Evolutionary conservation across 2,113 vertebrate species (phyloP), one percentile per base, ranked within the genome.

Genomic region (Colinus virginianus): DNA sequence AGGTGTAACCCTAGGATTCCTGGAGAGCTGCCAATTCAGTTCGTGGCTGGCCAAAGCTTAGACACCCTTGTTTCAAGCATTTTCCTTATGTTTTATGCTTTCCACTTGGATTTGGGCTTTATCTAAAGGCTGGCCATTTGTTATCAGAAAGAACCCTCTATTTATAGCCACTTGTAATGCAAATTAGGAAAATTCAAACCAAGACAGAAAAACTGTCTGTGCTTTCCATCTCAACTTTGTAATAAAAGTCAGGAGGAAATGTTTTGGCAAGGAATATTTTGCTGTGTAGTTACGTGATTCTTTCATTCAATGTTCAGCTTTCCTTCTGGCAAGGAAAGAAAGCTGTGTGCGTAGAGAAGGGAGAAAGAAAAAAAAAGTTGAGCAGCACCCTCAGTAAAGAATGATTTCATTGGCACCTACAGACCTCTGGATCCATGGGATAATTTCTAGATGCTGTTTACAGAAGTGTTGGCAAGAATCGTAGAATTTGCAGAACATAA

Each of bases 81-180:
- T 96, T 88, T 78, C 81, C 55, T 94, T 77, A 64, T 64, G 63
- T 56, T 94, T 72, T 84, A 77, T 88, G 69, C 23, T 70, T 92
- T 93, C 64, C 71, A 63, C 48, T 90, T 10, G 7, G 43, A 68
- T 87, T 84, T 85, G 55, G 68, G 30, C n/a, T 93, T 87, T 90
- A 95, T 91, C 89, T 95, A 83, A 93, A 83, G 68, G 78, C 68
- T 53, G 53, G 78, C 59, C 38, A 80, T 88, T 96, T 91, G 93
- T 92, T 86, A 91, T 86, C 90, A 87, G 62, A 87, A 78, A 0
- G 4, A 88, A 40, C 69, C 67, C 43, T 88, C 95, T 96, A 87
- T 93, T 95, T 95, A 92, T 92, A 94, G 86, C 38, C 83, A 85
- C 51, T 83, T 95, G 88, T 92, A 96, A 80, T 87, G 51, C 25